Conservation (phyloP, 2,797 vertebrate genomes). For the Rhabdomys pumilio region DNA sequence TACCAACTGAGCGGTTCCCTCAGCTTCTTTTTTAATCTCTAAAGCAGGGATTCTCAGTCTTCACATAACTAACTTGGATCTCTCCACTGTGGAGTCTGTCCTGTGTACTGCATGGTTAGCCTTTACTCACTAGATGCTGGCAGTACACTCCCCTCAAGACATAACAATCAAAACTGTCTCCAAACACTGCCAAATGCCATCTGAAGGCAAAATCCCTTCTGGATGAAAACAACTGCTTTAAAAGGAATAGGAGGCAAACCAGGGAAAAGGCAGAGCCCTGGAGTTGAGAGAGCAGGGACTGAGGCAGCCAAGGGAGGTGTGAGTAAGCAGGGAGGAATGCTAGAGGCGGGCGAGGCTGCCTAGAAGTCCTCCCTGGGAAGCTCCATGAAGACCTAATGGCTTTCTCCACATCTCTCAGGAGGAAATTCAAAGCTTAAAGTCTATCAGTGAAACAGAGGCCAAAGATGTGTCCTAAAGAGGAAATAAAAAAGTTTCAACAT, state of each 20-base stretch:
- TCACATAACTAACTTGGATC: not conserved
- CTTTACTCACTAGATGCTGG: not conserved
- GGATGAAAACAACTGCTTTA: slow-evolving; percentile 67
- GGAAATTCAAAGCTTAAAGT: slow-evolving; percentile 50
- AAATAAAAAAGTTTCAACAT: slow-evolving; percentile 50
- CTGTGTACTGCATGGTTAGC: not conserved
- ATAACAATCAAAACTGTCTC: slow-evolving; percentile 1
- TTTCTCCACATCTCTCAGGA: not conserved
- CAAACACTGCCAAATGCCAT: slow-evolving; percentile 6
- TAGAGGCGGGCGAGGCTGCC: not conserved
- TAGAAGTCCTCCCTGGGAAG: slow-evolving; percentile 31
- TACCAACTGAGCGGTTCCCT: not conserved
- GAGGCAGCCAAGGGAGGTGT: not conserved
- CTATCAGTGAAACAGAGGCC: slow-evolving; percentile 62
- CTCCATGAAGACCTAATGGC: slow-evolving; percentile 21
- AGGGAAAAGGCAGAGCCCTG: slow-evolving; percentile 12
- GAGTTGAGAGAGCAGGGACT: not conserved
- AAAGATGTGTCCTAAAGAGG: slow-evolving; percentile 37
- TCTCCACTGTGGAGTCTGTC: not conserved
- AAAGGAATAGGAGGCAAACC: slow-evolving; percentile 45
- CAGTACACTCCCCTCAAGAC: not conserved
- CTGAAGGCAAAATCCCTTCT: not conserved
- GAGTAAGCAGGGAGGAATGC: not conserved
- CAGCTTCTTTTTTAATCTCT: not conserved
- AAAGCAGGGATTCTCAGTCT: not conserved